A percentile compares a stretch with the other conserved stretches of the same genome.
These are phyloP conservation scores for Odontomachus brunneus DNA, from an alignment of 1,140 invertebrate genomes.

Conservation along the genomic window DNA sequence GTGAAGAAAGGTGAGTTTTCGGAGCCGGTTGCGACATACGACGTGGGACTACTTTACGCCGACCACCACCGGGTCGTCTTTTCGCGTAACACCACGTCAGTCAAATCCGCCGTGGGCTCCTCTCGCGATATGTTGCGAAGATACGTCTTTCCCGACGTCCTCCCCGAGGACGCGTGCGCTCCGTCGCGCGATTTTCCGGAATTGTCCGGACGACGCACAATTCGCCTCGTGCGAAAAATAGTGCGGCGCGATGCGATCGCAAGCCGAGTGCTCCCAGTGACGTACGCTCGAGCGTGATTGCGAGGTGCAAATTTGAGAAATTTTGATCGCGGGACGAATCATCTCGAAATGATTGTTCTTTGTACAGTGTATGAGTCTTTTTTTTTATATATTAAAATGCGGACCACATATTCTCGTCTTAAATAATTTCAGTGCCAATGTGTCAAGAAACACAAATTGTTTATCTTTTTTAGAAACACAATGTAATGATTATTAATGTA, in stretches of 20 bases:
- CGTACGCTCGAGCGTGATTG: constrained; percentile 10
- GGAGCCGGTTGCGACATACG: background rate
- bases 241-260: background rate
- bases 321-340: background rate
- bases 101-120: constrained; percentile 56
- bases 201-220: background rate
- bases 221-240: background rate
- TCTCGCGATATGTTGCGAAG: background rate
- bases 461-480: constrained; percentile 26
- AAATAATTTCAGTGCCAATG: too few species aligned
- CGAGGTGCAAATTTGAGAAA: background rate
- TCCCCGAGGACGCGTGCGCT: background rate
- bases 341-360: background rate
- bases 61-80: constrained; percentile 35
- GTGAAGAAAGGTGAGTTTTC: constrained; percentile 86
- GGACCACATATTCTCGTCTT: too few species aligned
- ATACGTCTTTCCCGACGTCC: too few species aligned
- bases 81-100: constrained; percentile 69
- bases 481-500: background rate
- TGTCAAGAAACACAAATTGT: background rate
- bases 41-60: constrained; percentile 68
- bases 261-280: background rate
- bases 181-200: background rate
- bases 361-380: background rate
- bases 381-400: background rate